A percentile compares a stretch with the other conserved stretches of the same genome.
Conservation (phyloP, 2,113 vertebrate genomes). For the Stegostoma tigrinum region DNA sequence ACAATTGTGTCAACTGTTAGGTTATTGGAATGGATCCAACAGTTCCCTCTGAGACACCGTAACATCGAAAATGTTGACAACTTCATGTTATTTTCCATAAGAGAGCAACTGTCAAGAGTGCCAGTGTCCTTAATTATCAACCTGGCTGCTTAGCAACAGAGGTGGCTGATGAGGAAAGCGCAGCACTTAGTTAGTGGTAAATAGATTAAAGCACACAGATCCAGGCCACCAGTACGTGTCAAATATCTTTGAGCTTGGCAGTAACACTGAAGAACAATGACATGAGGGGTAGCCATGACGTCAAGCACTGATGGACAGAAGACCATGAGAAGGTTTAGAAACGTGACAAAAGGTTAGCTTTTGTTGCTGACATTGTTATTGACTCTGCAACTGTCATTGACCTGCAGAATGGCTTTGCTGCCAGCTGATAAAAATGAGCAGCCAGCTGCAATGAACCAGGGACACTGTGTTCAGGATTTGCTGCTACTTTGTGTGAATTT, state of each 20-base stretch:
- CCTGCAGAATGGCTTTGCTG: neutral
- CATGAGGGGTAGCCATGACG: neutral
- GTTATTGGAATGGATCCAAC: neutral
- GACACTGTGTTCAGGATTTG: neutral
- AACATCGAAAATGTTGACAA: neutral
- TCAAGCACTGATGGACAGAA: neutral
- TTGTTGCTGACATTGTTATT: neutral
- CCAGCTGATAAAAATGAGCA: neutral
- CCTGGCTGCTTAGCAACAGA: neutral
- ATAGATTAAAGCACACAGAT: neutral
- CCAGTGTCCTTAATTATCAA: neutral
- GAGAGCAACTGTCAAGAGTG: neutral
- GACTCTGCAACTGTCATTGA: neutral
- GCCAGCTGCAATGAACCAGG: neutral
- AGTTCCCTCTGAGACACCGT: neutral
- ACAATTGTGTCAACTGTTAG: neutral
- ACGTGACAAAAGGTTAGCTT: neutral
- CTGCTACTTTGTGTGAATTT: neutral
- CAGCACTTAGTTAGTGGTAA: neutral
- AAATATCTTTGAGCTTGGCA: neutral
- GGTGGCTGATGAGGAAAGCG: neutral
- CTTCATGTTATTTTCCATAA: constrained; percentile 5
- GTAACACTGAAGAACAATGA: no score
- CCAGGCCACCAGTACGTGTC: neutral
- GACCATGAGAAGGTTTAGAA: neutral